Conservation (phyloP, 2,113 vertebrate genomes). For the Ptilorrhoa leucosticta region DNA sequence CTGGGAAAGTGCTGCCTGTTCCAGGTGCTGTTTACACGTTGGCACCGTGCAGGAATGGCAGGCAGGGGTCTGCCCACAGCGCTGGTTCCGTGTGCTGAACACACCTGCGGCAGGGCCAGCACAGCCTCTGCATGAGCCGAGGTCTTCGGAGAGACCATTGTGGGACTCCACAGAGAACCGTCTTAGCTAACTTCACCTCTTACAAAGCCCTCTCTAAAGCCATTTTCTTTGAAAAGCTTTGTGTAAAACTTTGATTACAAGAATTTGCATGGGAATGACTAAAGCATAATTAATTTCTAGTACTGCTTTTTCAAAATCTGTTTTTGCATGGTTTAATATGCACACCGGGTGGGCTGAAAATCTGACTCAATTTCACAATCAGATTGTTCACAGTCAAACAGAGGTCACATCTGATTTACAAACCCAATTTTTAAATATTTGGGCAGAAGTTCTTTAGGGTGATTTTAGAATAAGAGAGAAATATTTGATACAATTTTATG, state of each 20-base stretch:
- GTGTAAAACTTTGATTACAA: not conserved
- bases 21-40: fast-evolving
- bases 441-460: not conserved
- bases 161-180: not conserved
- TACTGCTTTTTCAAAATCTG: not conserved
- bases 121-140: not conserved
- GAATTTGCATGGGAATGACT: not conserved
- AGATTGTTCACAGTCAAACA: not conserved
- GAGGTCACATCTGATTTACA: not conserved
- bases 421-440: not conserved
- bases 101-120: not conserved
- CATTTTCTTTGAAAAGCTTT: not conserved
- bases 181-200: not conserved
- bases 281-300: not conserved
- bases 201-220: not conserved
- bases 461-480: not conserved
- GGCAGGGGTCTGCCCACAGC: not conserved
- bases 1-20: not conserved
- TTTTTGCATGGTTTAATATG: not conserved
- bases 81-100: not conserved
- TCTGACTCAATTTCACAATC: not conserved
- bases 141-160: not conserved
- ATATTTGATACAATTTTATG: not conserved
- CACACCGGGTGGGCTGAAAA: not conserved
- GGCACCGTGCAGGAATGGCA: not conserved